Conservation (phyloP, 92 coral and sea anemone species). For the Epizoanthus scotinus region DNA sequence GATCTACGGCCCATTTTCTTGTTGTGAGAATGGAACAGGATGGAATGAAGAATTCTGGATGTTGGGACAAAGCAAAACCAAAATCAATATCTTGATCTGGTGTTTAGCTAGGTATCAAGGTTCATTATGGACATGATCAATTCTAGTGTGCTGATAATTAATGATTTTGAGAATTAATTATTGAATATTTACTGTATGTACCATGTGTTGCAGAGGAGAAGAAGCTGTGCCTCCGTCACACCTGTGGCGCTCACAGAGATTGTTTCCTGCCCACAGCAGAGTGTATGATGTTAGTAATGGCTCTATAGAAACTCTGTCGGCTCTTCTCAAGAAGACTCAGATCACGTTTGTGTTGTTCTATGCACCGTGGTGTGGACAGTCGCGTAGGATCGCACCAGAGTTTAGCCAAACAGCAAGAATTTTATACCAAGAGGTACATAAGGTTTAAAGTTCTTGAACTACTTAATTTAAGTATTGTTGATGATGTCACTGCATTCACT, state of each 20-base stretch:
- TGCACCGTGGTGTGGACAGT: slow-evolving; percentile 98
- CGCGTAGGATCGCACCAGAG: slow-evolving; percentile 63
- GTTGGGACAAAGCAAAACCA: too few species aligned
- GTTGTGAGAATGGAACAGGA: too few species aligned
- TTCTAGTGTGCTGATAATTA: too few species aligned
- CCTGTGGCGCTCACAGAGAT: slow-evolving; percentile 50
- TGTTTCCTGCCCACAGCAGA: slow-evolving; percentile 56
- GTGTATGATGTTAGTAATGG: slow-evolving; percentile 89
- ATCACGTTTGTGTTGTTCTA: slow-evolving; percentile 81
- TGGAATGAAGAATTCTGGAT: too few species aligned
- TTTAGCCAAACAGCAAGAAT: slow-evolving; percentile 73
- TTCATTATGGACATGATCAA: too few species aligned
- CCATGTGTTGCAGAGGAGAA: not conserved
- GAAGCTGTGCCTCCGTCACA: slow-evolving; percentile 19
- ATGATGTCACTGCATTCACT: too few species aligned
- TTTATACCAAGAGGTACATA: slow-evolving; percentile 71
- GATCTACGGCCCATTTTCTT: too few species aligned
- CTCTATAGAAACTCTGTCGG: slow-evolving; percentile 72
- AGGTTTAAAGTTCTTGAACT: not conserved
- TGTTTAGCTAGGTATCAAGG: too few species aligned
- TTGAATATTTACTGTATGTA: too few species aligned
- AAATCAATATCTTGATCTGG: too few species aligned
- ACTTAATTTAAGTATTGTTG: not conserved
- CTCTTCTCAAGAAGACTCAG: slow-evolving; percentile 47
- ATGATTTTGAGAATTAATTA: too few species aligned